A percentile compares a stretch with the other conserved stretches of the same genome.
Evolutionary conservation across 2,797 vertebrate species (phyloP).

Genomic region (Hippopotamyrus pictus): DNA sequence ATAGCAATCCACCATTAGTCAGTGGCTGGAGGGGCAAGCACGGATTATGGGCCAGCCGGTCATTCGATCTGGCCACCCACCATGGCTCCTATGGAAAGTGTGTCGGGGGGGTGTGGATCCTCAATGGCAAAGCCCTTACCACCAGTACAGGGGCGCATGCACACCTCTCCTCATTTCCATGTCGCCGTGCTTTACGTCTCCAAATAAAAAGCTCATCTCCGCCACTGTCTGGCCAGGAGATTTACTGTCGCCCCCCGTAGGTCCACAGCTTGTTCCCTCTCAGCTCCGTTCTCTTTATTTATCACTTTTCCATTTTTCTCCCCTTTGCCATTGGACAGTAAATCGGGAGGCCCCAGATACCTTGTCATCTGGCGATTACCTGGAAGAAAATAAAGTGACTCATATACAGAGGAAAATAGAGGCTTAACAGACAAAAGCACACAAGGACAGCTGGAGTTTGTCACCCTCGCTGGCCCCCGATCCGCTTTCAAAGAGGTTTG

Average conservation of each 20-base stretch:
- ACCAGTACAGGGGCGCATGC: too few relatives aligned
- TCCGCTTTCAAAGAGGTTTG: constrained; percentile 22
- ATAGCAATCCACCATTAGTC: not conserved
- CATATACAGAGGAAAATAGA: constrained; percentile 33
- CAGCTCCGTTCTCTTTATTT: constrained; percentile 37
- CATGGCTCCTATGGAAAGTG: not conserved
- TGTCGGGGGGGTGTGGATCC: not conserved
- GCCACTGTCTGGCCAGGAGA: constrained; percentile 39
- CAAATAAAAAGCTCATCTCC: constrained; percentile 43
- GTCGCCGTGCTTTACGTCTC: constrained; percentile 31
- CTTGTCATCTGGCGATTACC: constrained; percentile 48
- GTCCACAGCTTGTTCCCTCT: constrained; percentile 34
- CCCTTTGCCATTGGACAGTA: constrained; percentile 34
- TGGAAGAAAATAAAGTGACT: constrained; percentile 50
- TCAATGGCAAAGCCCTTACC: not conserved
- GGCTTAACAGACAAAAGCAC: constrained; percentile 28
- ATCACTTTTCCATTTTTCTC: constrained; percentile 48
- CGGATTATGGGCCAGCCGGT: not conserved
- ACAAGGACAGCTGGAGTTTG: constrained; percentile 28
- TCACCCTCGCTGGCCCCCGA: not conserved
- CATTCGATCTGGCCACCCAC: not conserved
- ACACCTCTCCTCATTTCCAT: constrained; percentile 24
- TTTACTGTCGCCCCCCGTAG: constrained; percentile 41
- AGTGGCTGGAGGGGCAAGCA: not conserved
- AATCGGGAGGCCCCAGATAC: constrained; percentile 41